phyloP scores from a whole-genome alignment of 2,113 vertebrate genomes.

The Scatophagus argus region DNA sequence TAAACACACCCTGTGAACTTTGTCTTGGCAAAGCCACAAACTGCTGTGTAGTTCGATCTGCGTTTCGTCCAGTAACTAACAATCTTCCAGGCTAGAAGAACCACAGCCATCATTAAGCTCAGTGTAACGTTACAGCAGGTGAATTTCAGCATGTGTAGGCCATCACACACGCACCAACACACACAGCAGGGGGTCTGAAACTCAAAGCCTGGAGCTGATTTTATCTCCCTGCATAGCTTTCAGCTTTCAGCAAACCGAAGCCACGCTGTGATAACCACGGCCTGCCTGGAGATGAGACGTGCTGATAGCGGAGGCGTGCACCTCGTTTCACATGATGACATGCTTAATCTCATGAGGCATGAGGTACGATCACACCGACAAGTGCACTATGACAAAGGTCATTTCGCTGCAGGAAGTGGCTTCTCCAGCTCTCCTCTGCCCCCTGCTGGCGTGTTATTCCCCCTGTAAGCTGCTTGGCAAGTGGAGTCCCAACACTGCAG shows the following conservation, averaged over 20 bases:
- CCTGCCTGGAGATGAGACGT: not conserved
- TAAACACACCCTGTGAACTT: not conserved
- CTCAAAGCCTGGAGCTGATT: not conserved
- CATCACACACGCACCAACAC: constrained; percentile 2
- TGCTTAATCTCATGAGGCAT: constrained; percentile 8
- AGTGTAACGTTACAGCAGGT: not conserved
- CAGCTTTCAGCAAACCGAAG: not conserved
- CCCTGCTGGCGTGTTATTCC: constrained; percentile 43
- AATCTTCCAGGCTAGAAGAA: not conserved
- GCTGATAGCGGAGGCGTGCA: not conserved
- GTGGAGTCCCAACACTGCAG: not conserved
- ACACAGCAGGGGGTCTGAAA: constrained; percentile 1
- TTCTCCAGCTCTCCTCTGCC: constrained; percentile 55
- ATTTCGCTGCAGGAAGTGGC: constrained; percentile 12
- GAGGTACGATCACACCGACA: not conserved
- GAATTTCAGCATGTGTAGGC: constrained; percentile 1
- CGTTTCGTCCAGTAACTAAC: not conserved
- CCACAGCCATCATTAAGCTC: not conserved
- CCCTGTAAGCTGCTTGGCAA: not conserved
- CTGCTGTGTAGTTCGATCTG: not conserved
- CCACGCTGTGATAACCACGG: not conserved
- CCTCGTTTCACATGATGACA: not conserved
- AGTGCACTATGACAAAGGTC: constrained; percentile 49
- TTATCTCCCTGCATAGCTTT: not conserved
- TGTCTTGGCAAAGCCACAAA: not conserved